Base-by-base conservation (phyloP, 2,113 vertebrate species). In the Ammodramus savannarum region DNA sequence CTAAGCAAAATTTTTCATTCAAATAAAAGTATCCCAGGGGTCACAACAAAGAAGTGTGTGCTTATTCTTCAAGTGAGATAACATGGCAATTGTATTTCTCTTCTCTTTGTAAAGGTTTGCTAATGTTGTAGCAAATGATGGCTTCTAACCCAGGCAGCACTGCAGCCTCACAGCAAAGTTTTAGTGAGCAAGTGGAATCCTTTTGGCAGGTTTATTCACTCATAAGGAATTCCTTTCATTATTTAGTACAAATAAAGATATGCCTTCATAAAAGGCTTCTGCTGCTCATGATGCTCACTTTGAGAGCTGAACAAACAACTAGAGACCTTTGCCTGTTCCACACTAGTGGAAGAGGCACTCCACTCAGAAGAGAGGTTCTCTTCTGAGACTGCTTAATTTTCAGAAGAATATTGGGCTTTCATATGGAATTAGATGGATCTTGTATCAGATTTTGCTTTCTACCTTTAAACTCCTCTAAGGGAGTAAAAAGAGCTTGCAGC, bases 191-290 rank as follows among this genome's bases (percentile, higher is more conserved):
- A 94, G 65, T 25, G 86, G 76, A 93, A 94, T 90, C 44, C 43
- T 29, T 46, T 46, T 85, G 75, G 76, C 90, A 94, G 86, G 54
- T 93, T 94, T 96, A 93, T 86, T 93, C 93, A 89, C 41, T 92
- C 87, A 75, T 93, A 88, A 94, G 48, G 54, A 97, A 86, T 89
- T 95, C 46, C 17, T 85, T 96, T 92, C 88, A 95, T 94, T 94
- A 97, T 74, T 95, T 68, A 97, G 72, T 67, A 82, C 12, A 90
- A 92, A 96, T 82, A 89, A 95, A 95, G 38, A 92, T 49, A 72
- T 17, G 87, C 22, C 15, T 85, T 57, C 55, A 55, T 32, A 48
- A 96, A 92, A 96, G 61, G 29, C 55, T 80, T 92, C 74, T 66
- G 61, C 89, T 96, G 43, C 41, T 81, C 51, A 51, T 46, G 68